Percentiles rank a stretch among this genome's conserved stretches.
Evolutionary conservation across 1,140 invertebrate species (phyloP).

Genomic region (Triops cancriformis): DNA sequence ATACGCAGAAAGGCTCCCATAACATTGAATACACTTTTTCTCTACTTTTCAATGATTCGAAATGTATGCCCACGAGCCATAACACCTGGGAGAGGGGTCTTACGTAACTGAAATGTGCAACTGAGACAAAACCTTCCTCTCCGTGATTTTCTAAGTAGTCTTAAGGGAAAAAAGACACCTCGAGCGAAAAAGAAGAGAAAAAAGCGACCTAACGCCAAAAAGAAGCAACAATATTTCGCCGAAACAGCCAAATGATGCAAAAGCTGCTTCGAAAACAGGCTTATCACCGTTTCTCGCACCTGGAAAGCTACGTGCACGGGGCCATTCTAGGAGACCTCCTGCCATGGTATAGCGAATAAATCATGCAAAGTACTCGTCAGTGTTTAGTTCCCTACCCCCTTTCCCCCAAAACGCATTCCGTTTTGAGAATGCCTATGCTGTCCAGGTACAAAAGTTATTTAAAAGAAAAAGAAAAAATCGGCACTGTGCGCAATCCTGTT

Average conservation of each 20-base stretch:
- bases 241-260: not conserved
- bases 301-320: not conserved
- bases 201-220: not conserved
- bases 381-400: not conserved
- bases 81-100: not conserved
- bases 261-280: not conserved
- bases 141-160: not conserved
- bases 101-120: not conserved
- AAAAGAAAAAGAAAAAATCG: not conserved
- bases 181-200: not conserved
- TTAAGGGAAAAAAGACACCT: not conserved
- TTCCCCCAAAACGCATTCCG: not conserved
- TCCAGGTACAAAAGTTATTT: not conserved
- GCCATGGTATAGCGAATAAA: not conserved
- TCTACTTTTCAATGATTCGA: not conserved
- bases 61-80: not conserved
- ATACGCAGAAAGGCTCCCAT: not conserved
- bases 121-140: not conserved
- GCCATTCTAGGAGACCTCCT: not conserved
- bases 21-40: not conserved
- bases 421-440: not conserved
- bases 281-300: not conserved
- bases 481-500: too few relatives aligned
- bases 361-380: not conserved
- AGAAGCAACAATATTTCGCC: not conserved